Base-by-base conservation (phyloP, 2,888 invertebrate genomes). In the Sylvicola fuscatus region DNA sequence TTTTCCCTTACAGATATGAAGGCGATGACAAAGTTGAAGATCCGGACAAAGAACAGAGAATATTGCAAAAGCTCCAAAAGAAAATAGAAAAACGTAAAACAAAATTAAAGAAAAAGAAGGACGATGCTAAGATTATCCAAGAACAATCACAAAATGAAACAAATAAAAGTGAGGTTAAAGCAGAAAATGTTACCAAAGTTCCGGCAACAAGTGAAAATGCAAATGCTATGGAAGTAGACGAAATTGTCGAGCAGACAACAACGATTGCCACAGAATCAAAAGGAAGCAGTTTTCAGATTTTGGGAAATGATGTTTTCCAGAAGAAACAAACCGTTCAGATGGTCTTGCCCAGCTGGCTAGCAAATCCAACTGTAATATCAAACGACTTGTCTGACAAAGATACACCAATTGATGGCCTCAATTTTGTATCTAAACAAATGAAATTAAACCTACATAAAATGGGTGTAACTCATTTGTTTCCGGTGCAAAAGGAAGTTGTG, bases 341-440 rank as follows among this genome's bases (percentile, higher is more conserved):
- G 53, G 72, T 84, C 5, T 58, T 93, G 32, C 92, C 93, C 2
- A 65, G 76, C 42, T 95, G 93, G 93, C 55, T 95, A 27, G 70
- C 80, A 2, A 67, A 81, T 50, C 86, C 93, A 3, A 70, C 70
- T 30, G 57, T 78, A 34, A 70, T 93, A 38, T 72, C 80, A n/a
- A 72, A 72, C 12, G 71, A 77, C 50, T 61, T 86, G 34, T 64
- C 69, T 47, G 59, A 65, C 38, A 53, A 66, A 28, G 56, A 62
- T 35, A 59, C 58, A 40, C 59, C 59, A 48, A 60, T 70, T 32
- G 65, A 70, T 11, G 61, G 69, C 27, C 58, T 75, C 34, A 49
- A 60, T 36, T 69, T 67, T 46, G 56, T 93, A n/a, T 71, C 81
- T 45, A 50, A 58, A 16, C 56, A 63, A 39, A 53, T 86, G 2